Evolutionary conservation across 2,113 vertebrate species (phyloP).

Genomic region (Isurus oxyrinchus): DNA sequence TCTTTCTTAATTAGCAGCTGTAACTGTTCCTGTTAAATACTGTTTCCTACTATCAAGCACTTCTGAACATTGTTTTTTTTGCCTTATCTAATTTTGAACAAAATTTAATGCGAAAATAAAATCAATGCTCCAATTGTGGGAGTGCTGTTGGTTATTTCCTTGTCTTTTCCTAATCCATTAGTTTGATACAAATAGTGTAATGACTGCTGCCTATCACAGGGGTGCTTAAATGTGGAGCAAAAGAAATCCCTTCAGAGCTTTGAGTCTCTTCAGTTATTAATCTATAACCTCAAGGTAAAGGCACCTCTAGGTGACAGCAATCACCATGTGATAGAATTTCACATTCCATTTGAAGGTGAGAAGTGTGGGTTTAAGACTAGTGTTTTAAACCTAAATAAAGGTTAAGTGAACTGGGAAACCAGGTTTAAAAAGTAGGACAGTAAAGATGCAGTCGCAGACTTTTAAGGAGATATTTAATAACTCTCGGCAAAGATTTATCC

Average conservation of each 20-base stretch:
- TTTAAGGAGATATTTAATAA: too few relatives aligned
- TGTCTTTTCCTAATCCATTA: not conserved
- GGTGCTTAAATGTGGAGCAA: not conserved
- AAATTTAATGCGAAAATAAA: not conserved
- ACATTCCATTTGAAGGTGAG: too few relatives aligned
- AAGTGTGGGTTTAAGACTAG: too few relatives aligned
- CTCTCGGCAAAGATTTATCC: too few relatives aligned
- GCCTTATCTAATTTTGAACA: not conserved
- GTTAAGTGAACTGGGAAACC: too few relatives aligned
- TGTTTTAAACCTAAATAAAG: too few relatives aligned
- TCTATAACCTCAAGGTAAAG: too few relatives aligned
- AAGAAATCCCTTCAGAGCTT: not conserved
- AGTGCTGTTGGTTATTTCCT: not conserved
- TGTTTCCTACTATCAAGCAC: not conserved
- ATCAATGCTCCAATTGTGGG: not conserved
- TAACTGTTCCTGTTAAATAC: not conserved
- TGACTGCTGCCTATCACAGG: not conserved
- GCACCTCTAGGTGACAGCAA: too few relatives aligned
- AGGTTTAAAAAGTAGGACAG: too few relatives aligned
- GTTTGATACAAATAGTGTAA: not conserved
- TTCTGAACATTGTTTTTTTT: slow-evolving; percentile 15
- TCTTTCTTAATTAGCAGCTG: not conserved
- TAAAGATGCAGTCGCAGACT: too few relatives aligned
- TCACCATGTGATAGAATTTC: too few relatives aligned
- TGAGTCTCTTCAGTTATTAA: not conserved